Evolutionary conservation across 2,888 invertebrate species (phyloP).

Genomic region (Cyaniris semiargus): DNA sequence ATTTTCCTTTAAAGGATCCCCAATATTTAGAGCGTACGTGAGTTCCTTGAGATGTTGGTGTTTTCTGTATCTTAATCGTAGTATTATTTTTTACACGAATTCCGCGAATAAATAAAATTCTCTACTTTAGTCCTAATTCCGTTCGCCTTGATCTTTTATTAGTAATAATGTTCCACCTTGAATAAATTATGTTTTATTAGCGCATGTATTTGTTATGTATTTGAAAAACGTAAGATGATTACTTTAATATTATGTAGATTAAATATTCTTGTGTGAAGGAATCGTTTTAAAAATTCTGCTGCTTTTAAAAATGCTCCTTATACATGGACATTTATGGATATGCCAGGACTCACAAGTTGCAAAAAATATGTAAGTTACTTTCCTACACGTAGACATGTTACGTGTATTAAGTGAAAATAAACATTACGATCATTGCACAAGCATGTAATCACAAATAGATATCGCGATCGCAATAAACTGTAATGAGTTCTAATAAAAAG

Average conservation of each 20-base stretch:
- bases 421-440: not conserved
- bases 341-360: not conserved
- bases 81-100: not conserved
- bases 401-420: not conserved
- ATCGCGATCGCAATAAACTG: not conserved
- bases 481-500: constrained; percentile 27
- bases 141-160: constrained; percentile 16
- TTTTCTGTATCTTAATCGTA: not conserved
- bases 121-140: not conserved
- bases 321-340: not conserved
- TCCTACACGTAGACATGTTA: not conserved
- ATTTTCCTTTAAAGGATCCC: constrained; percentile 22
- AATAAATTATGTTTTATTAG: constrained; percentile 26
- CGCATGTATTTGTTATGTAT: constrained; percentile 17
- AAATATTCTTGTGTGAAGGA: too few relatives aligned
- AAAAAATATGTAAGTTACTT: not conserved
- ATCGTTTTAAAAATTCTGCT: not conserved
- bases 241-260: not conserved
- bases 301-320: not conserved
- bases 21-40: constrained; percentile 9
- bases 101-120: not conserved
- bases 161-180: constrained; percentile 6
- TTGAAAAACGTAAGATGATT: not conserved
- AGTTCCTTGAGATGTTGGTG: constrained; percentile 1
- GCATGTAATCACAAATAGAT: not conserved